These are phyloP conservation scores for Mythimna lalbum DNA, from an alignment of 2,888 invertebrate genomes.

Conservation along the genomic window DNA sequence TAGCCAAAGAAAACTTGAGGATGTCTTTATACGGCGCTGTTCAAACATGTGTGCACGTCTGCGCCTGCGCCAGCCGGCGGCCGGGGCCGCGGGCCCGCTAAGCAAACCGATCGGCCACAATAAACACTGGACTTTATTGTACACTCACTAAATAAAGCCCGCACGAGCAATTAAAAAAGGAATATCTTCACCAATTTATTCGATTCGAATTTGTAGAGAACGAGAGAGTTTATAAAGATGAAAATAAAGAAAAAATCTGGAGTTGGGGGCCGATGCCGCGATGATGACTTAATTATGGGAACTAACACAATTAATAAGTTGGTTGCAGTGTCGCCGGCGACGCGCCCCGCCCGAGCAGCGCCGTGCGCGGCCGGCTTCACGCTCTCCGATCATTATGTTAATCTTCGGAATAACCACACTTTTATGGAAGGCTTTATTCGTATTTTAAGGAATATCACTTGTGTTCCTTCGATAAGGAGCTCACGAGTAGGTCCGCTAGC, in stretches of 20 bases:
- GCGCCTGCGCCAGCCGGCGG: not conserved
- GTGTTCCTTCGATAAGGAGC: not conserved
- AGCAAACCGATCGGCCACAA: slow-evolving; percentile 50
- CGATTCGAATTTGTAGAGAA: slow-evolving; percentile 62
- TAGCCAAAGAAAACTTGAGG: not conserved
- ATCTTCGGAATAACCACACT: slow-evolving; percentile 20
- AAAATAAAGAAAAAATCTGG: slow-evolving; percentile 59
- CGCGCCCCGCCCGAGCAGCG: slow-evolving; percentile 22
- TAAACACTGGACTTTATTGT: slow-evolving; percentile 62
- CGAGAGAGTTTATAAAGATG: slow-evolving; percentile 61
- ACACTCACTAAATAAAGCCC: slow-evolving; percentile 58
- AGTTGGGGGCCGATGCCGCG: slow-evolving; percentile 47
- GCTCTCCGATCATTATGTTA: slow-evolving; percentile 44
- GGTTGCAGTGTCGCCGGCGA: slow-evolving; percentile 41
- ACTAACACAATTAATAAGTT: slow-evolving; percentile 67
- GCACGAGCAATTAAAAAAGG: slow-evolving; percentile 64
- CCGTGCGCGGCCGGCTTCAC: slow-evolving; percentile 25
- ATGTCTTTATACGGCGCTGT: slow-evolving; percentile 2
- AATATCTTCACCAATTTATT: slow-evolving; percentile 64
- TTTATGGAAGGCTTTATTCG: slow-evolving; percentile 7
- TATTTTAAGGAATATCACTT: slow-evolving; percentile 2
- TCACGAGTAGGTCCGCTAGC: too few relatives aligned
- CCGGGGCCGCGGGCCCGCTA: slow-evolving; percentile 16
- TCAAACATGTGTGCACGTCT: not conserved
- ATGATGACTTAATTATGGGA: slow-evolving; percentile 69